These are phyloP conservation scores for Chaetodon auriga DNA, from an alignment of 2,113 vertebrate species.

Conservation along the genomic window DNA sequence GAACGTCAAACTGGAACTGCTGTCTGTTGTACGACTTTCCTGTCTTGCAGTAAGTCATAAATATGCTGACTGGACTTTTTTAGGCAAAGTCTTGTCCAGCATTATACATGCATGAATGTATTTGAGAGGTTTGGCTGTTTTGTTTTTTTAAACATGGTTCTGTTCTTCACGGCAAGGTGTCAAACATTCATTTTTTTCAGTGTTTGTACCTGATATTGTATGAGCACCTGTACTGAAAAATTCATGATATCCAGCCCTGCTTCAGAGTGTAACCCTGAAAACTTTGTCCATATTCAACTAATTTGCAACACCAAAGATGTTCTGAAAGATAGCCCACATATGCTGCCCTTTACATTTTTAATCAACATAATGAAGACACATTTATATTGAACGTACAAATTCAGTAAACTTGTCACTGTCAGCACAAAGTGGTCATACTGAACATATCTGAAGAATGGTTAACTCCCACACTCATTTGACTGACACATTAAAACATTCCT, in stretches of 20 bases:
- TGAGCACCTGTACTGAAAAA: background rate
- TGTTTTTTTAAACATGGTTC: background rate
- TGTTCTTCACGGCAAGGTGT: background rate
- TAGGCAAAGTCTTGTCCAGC: background rate
- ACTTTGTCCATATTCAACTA: background rate
- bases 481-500: slow-evolving; percentile 12
- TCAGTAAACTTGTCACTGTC: background rate
- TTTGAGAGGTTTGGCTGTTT: background rate
- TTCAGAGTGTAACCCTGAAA: background rate
- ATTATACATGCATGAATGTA: background rate
- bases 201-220: background rate
- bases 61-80: background rate
- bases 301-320: background rate
- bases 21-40: background rate
- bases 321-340: background rate
- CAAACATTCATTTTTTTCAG: background rate
- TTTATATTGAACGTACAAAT: background rate
- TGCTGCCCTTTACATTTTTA: background rate
- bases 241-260: background rate
- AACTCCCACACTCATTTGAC: background rate
- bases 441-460: background rate
- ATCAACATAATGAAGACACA: background rate
- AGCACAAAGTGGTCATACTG: background rate
- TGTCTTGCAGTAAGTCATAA: background rate
- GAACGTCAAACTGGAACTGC: background rate